These are phyloP conservation scores for Melanchra persicariae DNA, from an alignment of 2,888 invertebrate genomes.

Conservation along the genomic window DNA sequence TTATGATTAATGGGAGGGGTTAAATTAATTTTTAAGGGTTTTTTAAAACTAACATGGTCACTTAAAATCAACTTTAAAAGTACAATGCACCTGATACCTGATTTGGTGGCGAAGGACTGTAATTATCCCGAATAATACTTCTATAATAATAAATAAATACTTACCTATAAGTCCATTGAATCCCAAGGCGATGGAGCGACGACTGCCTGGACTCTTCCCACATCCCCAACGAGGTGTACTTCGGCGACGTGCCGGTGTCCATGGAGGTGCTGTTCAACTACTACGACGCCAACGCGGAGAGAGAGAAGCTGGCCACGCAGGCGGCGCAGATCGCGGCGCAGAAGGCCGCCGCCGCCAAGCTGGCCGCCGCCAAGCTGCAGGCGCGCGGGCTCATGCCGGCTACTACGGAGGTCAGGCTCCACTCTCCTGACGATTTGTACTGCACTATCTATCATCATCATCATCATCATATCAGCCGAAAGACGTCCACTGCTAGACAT, in stretches of 20 bases:
- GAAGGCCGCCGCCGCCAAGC: conserved; percentile 86
- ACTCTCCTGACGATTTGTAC: too few relatives aligned
- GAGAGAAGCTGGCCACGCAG: conserved; percentile 84
- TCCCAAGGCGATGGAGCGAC: conserved; percentile 88
- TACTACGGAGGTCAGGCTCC: conserved; percentile 68
- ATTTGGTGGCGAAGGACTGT: too few relatives aligned
- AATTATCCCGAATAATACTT: too few relatives aligned
- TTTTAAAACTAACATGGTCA: too few relatives aligned
- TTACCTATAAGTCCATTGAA: background rate
- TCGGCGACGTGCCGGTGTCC: conserved; percentile 89
- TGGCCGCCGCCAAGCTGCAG: conserved; percentile 81
- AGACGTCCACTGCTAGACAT: too few relatives aligned
- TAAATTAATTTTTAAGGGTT: too few relatives aligned
- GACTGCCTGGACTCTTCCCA: conserved; percentile 89
- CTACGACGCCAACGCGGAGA: conserved; percentile 88
- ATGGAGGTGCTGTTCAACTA: conserved; percentile 88
- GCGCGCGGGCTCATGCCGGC: conserved; percentile 72
- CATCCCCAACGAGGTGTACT: conserved; percentile 90
- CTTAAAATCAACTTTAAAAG: too few relatives aligned
- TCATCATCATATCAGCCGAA: too few relatives aligned
- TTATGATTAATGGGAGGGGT: too few relatives aligned
- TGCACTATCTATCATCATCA: too few relatives aligned
- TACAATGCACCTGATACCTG: too few relatives aligned
- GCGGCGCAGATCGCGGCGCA: conserved; percentile 88
- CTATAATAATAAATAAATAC: too few relatives aligned